phyloP scores from a whole-genome alignment of 2,888 invertebrate species.

The Phyllotreta striolata region DNA sequence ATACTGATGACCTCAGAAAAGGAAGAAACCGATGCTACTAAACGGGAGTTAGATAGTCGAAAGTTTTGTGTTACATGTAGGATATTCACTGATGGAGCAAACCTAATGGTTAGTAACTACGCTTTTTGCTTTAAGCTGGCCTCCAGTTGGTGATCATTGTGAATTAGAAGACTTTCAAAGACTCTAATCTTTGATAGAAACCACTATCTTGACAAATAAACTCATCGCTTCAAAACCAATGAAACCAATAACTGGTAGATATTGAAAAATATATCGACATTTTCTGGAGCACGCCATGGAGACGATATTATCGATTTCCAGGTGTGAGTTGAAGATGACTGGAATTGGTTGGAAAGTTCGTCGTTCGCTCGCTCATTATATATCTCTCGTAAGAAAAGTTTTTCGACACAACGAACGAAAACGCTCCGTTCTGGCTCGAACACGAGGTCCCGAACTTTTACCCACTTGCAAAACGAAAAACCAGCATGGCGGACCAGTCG shows the following conservation, averaged over 20 bases:
- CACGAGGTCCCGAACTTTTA: constrained; percentile 31
- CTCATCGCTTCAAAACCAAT: too few relatives aligned
- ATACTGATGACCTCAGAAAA: neutral
- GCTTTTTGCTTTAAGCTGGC: too few relatives aligned
- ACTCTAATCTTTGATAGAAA: too few relatives aligned
- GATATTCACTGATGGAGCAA: too few relatives aligned
- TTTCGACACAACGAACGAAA: constrained; percentile 28
- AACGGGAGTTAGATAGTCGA: constrained; percentile 17
- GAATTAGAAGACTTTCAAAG: too few relatives aligned
- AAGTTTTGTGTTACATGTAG: too few relatives aligned
- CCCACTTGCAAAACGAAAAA: constrained; percentile 36
- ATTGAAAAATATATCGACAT: too few relatives aligned
- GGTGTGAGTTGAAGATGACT: constrained; percentile 31
- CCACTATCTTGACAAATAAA: too few relatives aligned
- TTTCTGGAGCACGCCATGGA: too few relatives aligned
- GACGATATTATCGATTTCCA: constrained; percentile 22
- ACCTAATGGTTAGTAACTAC: too few relatives aligned
- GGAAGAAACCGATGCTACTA: neutral
- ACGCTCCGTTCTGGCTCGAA: constrained; percentile 21
- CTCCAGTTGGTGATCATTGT: too few relatives aligned
- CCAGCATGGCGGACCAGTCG: constrained; percentile 35
- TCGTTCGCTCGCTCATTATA: constrained; percentile 30
- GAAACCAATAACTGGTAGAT: too few relatives aligned
- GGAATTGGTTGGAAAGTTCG: constrained; percentile 22
- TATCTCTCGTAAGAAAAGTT: constrained; percentile 30